Evolutionary conservation across 2,113 vertebrate species (phyloP).

Genomic region (Rhizomys pruinosus): DNA sequence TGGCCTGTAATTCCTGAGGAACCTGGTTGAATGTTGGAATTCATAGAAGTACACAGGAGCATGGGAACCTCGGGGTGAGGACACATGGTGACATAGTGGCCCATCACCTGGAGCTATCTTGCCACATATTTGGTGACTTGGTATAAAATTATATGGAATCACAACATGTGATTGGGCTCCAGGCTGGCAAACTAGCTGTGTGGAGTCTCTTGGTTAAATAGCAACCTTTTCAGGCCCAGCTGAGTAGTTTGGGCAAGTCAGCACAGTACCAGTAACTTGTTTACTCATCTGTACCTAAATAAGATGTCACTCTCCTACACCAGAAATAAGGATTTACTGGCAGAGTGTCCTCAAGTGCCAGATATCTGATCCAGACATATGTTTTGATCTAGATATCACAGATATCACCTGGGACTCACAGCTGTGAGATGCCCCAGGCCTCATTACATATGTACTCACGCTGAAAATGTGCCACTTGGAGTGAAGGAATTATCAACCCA

Average conservation of each 20-base stretch:
- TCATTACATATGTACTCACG: constrained; percentile 79
- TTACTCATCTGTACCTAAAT: not conserved
- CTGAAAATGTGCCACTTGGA: constrained; percentile 85
- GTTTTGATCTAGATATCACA: not conserved
- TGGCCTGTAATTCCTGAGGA: not conserved
- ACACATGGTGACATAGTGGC: not conserved
- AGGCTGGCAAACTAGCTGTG: not conserved
- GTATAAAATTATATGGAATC: not conserved
- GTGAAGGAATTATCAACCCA: not conserved
- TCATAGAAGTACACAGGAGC: constrained; percentile 90
- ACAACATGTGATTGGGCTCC: not conserved
- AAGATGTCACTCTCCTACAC: not conserved
- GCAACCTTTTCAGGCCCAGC: not conserved
- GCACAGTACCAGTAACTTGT: not conserved
- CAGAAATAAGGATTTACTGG: not conserved
- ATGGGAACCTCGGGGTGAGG: constrained; percentile 83
- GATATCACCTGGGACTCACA: not conserved
- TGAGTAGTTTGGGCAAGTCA: not conserved
- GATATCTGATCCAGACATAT: not conserved
- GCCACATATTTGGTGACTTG: not conserved
- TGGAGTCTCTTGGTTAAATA: not conserved
- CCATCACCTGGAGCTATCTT: not conserved
- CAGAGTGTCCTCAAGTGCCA: not conserved
- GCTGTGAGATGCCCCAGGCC: not conserved
- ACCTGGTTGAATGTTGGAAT: constrained; percentile 86